Percentiles rank a stretch among this genome's conserved stretches.
Conservation (phyloP, 2,113 vertebrate genomes). For the Chauna torquata region DNA sequence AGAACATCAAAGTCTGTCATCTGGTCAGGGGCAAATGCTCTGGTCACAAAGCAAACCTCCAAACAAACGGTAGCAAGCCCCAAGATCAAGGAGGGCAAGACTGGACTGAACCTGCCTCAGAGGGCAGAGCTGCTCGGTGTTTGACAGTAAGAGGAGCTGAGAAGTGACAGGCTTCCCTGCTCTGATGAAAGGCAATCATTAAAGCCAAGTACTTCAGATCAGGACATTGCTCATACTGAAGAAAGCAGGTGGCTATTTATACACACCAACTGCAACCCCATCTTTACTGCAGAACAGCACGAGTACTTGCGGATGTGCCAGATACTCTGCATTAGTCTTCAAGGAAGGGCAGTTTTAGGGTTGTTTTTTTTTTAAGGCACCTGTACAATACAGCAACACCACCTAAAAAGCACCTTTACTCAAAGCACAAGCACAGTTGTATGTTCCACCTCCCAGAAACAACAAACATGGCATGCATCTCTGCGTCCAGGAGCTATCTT, state of each 20-base stretch:
- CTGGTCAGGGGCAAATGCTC: not conserved
- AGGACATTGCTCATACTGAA: rapidly evolving
- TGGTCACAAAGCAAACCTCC: rapidly evolving
- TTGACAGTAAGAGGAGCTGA: rapidly evolving
- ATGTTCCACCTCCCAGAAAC: rapidly evolving
- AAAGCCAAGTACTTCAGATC: rapidly evolving
- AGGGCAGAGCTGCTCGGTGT: rapidly evolving
- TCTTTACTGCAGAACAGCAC: not conserved
- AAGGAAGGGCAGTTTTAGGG: too few species aligned
- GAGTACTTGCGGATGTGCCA: rapidly evolving
- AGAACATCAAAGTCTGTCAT: rapidly evolving
- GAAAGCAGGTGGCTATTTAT: rapidly evolving
- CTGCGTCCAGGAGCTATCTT: not conserved
- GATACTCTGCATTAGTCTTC: not conserved
- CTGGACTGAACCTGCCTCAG: rapidly evolving
- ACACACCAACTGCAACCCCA: rapidly evolving
- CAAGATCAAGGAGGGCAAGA: not conserved
- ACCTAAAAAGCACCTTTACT: not conserved
- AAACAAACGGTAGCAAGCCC: not conserved
- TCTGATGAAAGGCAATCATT: rapidly evolving
- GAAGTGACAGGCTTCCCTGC: not conserved
- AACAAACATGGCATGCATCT: rapidly evolving
- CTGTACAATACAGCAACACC: too few species aligned
- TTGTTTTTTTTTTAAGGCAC: not conserved
- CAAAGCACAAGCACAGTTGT: rapidly evolving